These are phyloP conservation scores for Nanger granti DNA, from an alignment of 2,113 vertebrate genomes.

Conservation along the genomic window DNA sequence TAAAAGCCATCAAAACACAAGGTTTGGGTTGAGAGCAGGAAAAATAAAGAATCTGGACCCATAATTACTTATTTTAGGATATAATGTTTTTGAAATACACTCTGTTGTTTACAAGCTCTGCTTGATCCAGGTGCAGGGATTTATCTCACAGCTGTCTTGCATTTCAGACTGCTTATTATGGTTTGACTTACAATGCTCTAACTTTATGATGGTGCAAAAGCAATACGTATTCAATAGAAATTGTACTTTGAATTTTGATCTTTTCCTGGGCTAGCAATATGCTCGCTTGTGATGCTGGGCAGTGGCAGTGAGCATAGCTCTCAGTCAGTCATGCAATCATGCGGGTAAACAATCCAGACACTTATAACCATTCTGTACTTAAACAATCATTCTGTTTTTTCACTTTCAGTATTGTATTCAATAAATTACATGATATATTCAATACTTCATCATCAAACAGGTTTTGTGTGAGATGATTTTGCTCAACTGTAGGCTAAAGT, in stretches of 20 bases:
- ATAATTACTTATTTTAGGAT: neutral
- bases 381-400: neutral
- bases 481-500: neutral
- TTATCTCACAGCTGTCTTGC: neutral
- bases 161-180: neutral
- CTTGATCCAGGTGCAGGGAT: neutral
- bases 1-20: neutral
- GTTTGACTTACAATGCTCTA: neutral
- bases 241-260: neutral
- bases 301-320: neutral
- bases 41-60: neutral
- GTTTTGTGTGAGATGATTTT: neutral
- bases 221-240: neutral
- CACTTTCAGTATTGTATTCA: neutral
- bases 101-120: neutral
- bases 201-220: neutral
- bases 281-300: neutral
- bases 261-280: neutral
- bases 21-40: neutral
- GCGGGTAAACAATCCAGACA: neutral
- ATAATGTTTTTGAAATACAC: neutral
- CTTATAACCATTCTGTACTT: neutral
- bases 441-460: neutral
- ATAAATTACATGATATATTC: neutral
- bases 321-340: neutral